phyloP scores from a whole-genome alignment of 2,888 invertebrate genomes.

The Cantharis rufa region DNA sequence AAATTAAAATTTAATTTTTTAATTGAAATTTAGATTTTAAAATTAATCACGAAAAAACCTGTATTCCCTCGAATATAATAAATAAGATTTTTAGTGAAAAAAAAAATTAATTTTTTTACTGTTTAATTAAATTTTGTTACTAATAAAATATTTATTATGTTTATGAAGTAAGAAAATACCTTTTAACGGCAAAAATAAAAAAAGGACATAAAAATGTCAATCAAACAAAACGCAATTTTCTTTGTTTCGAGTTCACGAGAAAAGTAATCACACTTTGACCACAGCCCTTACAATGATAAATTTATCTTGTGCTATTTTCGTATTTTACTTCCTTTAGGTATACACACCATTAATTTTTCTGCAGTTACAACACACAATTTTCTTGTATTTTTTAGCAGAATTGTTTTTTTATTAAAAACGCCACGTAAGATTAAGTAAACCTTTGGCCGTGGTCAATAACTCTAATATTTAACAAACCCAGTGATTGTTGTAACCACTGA shows the following conservation, averaged over 20 bases:
- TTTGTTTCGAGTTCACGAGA: constrained; percentile 11
- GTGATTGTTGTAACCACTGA: neutral
- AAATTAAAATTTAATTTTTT: neutral
- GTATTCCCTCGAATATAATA: neutral
- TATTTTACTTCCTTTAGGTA: constrained; percentile 11
- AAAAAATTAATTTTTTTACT: neutral
- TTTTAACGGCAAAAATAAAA: neutral
- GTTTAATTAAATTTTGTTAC: neutral
- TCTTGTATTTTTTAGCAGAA: neutral
- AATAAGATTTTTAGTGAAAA: neutral
- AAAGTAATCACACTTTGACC: constrained; percentile 22
- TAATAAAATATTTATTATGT: neutral
- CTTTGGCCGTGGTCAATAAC: neutral
- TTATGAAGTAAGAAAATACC: neutral
- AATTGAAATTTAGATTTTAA: neutral
- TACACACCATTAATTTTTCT: constrained; percentile 16
- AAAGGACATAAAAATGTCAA: neutral
- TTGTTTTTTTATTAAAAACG: neutral
- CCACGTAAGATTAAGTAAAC: neutral
- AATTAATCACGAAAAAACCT: neutral
- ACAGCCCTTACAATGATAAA: constrained; percentile 14
- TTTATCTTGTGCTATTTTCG: constrained; percentile 12
- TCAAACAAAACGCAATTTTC: constrained; percentile 13
- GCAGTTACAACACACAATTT: constrained; percentile 9
- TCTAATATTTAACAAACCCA: neutral